Percentiles rank a stretch among this genome's conserved stretches.
phyloP scores from a whole-genome alignment of 2,113 vertebrate genomes.

The Anolis sagrei region DNA sequence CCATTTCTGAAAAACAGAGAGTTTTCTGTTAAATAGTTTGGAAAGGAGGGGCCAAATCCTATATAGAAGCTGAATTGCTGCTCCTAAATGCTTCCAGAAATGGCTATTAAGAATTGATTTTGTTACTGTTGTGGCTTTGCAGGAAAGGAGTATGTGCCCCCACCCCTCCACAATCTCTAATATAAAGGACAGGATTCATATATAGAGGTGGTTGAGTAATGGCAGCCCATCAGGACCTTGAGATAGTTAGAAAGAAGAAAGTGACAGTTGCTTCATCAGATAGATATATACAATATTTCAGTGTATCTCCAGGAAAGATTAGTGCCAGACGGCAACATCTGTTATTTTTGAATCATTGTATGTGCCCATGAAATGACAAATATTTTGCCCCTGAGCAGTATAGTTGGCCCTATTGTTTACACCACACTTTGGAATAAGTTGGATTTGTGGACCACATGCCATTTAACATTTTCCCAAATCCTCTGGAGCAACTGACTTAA shows the following conservation, averaged over 20 bases:
- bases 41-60: too few relatives aligned
- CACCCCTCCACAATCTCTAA: too few relatives aligned
- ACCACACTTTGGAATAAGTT: neutral
- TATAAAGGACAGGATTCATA: neutral
- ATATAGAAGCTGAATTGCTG: too few relatives aligned
- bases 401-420: too few relatives aligned
- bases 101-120: too few relatives aligned
- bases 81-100: too few relatives aligned
- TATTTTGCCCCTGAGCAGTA: too few relatives aligned
- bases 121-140: neutral
- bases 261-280: neutral
- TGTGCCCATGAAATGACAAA: too few relatives aligned
- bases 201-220: neutral
- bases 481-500: too few relatives aligned
- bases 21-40: too few relatives aligned
- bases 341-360: neutral
- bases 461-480: neutral
- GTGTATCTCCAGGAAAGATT: neutral
- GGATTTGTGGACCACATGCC: neutral
- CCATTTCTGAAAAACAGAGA: too few relatives aligned
- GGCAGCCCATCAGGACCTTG: neutral
- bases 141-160: neutral
- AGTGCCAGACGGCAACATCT: neutral
- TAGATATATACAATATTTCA: neutral
- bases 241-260: neutral